Conservation (phyloP, 64 coral and sea anemone species). For the Hydrozoanthus tunicans region DNA sequence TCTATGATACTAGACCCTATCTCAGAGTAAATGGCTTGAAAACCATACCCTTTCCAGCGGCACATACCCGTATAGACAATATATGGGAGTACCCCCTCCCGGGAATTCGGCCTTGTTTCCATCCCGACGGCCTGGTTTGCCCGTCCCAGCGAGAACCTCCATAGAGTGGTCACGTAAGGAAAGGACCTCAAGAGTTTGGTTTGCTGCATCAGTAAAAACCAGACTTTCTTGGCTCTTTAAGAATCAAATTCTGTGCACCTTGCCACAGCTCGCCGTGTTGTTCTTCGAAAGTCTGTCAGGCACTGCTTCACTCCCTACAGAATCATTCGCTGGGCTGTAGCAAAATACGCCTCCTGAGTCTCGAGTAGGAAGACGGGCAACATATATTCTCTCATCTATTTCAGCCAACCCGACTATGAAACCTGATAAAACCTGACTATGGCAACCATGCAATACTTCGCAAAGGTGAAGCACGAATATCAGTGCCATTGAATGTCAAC, state of each 20-base stretch:
- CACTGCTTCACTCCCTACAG: neutral
- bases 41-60: too few relatives aligned
- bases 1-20: too few relatives aligned
- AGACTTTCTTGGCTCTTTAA: slow-evolving; percentile 43
- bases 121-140: slow-evolving; percentile 22
- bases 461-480: slow-evolving; percentile 13
- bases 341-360: slow-evolving; percentile 4
- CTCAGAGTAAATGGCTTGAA: too few relatives aligned
- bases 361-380: neutral
- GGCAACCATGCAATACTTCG: slow-evolving; percentile 11
- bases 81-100: too few relatives aligned
- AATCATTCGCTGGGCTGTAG: neutral
- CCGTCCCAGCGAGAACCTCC: neutral
- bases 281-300: slow-evolving; percentile 9
- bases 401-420: neutral
- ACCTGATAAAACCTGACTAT: neutral
- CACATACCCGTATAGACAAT: too few relatives aligned
- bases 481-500: slow-evolving; percentile 24
- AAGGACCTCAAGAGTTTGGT: slow-evolving; percentile 19
- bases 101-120: slow-evolving; percentile 29
- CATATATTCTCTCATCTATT: neutral
- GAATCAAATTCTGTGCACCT: slow-evolving; percentile 35
- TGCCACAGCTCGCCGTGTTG: slow-evolving; percentile 5
- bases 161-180: slow-evolving; percentile 10
- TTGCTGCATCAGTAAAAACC: slow-evolving; percentile 35